Evolutionary conservation across 2,797 vertebrate genomes (phyloP).

Genomic region (Hippocampus kuda): DNA sequence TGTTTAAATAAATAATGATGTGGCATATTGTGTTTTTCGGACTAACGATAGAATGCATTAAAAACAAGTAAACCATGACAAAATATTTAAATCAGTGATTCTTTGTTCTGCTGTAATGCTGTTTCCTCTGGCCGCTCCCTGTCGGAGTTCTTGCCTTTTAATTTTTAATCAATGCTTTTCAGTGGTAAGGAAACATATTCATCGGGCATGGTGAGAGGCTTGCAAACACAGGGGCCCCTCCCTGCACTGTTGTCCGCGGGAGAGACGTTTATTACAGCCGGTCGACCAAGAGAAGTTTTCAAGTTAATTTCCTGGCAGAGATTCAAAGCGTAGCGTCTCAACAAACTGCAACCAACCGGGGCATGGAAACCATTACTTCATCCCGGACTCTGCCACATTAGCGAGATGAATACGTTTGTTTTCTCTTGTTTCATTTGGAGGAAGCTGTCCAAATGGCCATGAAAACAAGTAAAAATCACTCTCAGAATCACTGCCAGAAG

Average conservation of each 20-base stretch:
- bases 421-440: constrained; percentile 64
- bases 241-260: constrained; percentile 29
- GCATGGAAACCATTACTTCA: constrained; percentile 62
- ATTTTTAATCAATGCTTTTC: constrained; percentile 42
- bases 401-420: constrained; percentile 66
- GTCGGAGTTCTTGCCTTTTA: constrained; percentile 25
- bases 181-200: constrained; percentile 36
- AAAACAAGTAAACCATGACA: background rate
- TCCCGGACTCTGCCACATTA: constrained; percentile 63
- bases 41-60: background rate
- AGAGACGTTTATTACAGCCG: constrained; percentile 42
- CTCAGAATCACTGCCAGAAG: constrained; percentile 42
- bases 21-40: background rate
- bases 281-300: constrained; percentile 45
- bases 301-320: constrained; percentile 65
- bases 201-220: constrained; percentile 19
- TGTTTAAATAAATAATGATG: background rate
- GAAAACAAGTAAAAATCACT: constrained; percentile 61
- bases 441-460: constrained; percentile 60
- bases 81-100: background rate
- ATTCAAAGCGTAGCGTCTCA: constrained; percentile 55
- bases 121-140: constrained; percentile 6
- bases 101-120: constrained; percentile 7
- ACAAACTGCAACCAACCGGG: constrained; percentile 53
- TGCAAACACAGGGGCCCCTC: constrained; percentile 29